Conservation (phyloP, 2,797 vertebrate species). For the Propithecus perrieri region DNA sequence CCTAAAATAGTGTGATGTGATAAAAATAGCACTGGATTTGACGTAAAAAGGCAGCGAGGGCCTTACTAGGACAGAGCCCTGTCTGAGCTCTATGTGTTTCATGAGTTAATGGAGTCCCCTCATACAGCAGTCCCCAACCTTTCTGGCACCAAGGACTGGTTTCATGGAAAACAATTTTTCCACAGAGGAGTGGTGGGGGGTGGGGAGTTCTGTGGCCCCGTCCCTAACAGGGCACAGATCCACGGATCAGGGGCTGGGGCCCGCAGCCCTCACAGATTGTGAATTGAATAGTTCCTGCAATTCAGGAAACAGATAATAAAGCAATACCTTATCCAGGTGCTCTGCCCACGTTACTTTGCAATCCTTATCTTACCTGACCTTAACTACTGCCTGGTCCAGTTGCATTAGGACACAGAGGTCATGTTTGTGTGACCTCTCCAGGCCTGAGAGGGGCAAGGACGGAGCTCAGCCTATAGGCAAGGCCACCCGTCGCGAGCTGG, state of each 20-base stretch:
- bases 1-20: too few relatives aligned
- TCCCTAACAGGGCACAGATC: too few relatives aligned
- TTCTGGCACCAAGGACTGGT: too few relatives aligned
- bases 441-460: not conserved
- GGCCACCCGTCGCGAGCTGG: accelerated
- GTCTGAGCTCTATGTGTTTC: not conserved
- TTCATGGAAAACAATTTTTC: too few relatives aligned
- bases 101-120: not conserved
- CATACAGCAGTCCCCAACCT: too few relatives aligned
- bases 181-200: too few relatives aligned
- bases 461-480: not conserved
- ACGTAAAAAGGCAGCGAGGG: not conserved
- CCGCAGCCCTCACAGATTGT: not conserved
- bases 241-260: too few relatives aligned
- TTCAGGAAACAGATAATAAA: not conserved
- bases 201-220: too few relatives aligned
- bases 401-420: not conserved
- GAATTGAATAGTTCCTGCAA: not conserved
- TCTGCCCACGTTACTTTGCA: not conserved
- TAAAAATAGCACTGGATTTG: not conserved
- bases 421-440: not conserved
- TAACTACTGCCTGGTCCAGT: too few relatives aligned
- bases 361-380: not conserved
- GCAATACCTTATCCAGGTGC: too few relatives aligned
- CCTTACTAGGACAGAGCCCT: not conserved